A percentile compares a stretch with the other conserved stretches of the same genome.
Evolutionary conservation across 2,113 vertebrate genomes (phyloP).

Genomic region (Campylomormyrus numenius): DNA sequence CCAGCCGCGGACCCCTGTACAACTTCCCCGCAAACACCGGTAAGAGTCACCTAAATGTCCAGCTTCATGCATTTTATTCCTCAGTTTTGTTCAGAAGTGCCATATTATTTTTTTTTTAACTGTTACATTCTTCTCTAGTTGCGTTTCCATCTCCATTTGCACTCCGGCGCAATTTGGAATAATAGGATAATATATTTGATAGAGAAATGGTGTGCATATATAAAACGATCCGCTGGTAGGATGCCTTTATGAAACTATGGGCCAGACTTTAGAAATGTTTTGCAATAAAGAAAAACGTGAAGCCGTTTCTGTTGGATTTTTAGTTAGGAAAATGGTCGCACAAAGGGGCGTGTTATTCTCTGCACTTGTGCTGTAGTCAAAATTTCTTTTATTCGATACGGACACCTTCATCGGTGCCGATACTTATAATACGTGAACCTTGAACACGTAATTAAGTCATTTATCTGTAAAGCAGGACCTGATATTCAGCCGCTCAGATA

Average conservation of each 20-base stretch:
- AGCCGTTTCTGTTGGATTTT: neutral
- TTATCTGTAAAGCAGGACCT: neutral
- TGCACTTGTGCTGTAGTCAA: constrained; percentile 30
- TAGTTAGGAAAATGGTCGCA: constrained; percentile 32
- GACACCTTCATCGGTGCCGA: neutral
- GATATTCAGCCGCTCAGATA: neutral
- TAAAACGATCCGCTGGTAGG: neutral
- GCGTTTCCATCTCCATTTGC: neutral
- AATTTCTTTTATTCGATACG: constrained; percentile 25
- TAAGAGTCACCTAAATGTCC: constrained; percentile 38
- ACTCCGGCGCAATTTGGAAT: constrained; percentile 23
- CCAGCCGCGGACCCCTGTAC: constrained; percentile 39
- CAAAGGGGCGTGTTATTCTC: constrained; percentile 50
- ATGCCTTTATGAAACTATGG: neutral
- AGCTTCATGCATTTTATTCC: neutral
- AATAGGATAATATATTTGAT: neutral
- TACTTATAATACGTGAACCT: neutral
- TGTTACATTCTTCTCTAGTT: constrained; percentile 5
- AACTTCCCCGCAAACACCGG: constrained; percentile 48
- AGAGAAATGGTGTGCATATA: neutral
- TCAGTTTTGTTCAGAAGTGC: neutral
- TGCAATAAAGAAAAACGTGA: neutral
- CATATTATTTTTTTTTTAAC: constrained; percentile 18
- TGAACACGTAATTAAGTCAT: neutral
- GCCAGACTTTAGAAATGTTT: neutral